A percentile compares a stretch with the other conserved stretches of the same genome.
These are phyloP conservation scores for Microplitis deprimator DNA, from an alignment of 2,888 invertebrate species.

Conservation along the genomic window DNA sequence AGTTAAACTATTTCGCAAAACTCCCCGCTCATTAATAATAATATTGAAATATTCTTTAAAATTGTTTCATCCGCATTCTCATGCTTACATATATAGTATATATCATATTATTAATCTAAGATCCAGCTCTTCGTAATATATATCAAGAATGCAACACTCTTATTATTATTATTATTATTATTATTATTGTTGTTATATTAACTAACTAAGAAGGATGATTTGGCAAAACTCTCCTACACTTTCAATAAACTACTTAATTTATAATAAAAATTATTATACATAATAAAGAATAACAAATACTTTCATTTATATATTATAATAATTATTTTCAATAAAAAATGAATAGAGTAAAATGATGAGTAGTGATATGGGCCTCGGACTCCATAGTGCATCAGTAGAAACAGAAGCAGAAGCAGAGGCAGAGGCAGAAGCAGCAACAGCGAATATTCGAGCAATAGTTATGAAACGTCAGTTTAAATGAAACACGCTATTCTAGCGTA, in stretches of 20 bases:
- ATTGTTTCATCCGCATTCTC: slow-evolving; percentile 32
- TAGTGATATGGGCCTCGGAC: neutral
- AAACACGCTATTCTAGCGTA: slow-evolving; percentile 48
- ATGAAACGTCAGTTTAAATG: slow-evolving; percentile 49
- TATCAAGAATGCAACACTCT: neutral
- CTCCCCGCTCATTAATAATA: slow-evolving; percentile 33
- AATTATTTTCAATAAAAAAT: neutral
- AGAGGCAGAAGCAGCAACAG: neutral
- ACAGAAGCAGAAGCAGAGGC: neutral
- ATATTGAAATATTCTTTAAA: slow-evolving; percentile 38
- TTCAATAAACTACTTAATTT: neutral
- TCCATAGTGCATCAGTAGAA: neutral
- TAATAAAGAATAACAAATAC: neutral
- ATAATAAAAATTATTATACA: neutral
- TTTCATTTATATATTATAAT: neutral
- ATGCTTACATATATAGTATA: slow-evolving; percentile 12
- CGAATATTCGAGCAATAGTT: slow-evolving; percentile 34
- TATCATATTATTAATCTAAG: slow-evolving; percentile 7
- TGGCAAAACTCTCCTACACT: neutral
- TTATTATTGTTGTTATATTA: neutral
- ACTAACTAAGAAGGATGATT: neutral
- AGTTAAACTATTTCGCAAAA: slow-evolving; percentile 34
- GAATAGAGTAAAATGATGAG: neutral
- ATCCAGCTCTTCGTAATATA: neutral
- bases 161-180: neutral